Evolutionary conservation across 2,888 invertebrate genomes (phyloP).

Genomic region (Pelosia muscerda): DNA sequence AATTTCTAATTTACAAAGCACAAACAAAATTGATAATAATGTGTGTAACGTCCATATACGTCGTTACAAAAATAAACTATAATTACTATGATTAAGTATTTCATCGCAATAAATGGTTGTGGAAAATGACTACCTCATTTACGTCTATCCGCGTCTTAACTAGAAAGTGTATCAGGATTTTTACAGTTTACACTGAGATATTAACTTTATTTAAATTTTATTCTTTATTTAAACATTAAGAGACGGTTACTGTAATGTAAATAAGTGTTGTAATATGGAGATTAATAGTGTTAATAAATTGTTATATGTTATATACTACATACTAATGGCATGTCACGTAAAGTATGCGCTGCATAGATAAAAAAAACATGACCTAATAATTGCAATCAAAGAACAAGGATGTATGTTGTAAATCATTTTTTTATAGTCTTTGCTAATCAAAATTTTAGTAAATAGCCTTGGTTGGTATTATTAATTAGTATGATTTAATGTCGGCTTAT

Average conservation of each 20-base stretch:
- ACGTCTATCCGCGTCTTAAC: neutral
- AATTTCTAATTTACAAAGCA: no score
- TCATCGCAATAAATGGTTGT: neutral
- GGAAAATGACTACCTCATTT: neutral
- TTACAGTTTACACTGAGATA: neutral
- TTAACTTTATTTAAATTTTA: constrained; percentile 4
- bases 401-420: constrained; percentile 15
- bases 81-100: neutral
- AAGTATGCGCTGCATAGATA: constrained; percentile 3
- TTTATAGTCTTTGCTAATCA: constrained; percentile 16
- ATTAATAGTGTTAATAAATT: constrained; percentile 16
- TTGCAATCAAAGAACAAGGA: constrained; percentile 16
- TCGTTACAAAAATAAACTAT: neutral
- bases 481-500: constrained; percentile 15
- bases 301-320: neutral
- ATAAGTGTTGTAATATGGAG: constrained; percentile 12
- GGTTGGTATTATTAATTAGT: constrained; percentile 9
- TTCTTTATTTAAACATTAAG: neutral
- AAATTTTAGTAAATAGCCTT: constrained; percentile 11
- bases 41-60: neutral
- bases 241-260: neutral
- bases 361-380: constrained; percentile 9
- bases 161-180: neutral
- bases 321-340: constrained; percentile 7
- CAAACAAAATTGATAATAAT: neutral